Base-by-base conservation (phyloP, 2,888 invertebrate genomes). In the Nemapogon koenigi region DNA sequence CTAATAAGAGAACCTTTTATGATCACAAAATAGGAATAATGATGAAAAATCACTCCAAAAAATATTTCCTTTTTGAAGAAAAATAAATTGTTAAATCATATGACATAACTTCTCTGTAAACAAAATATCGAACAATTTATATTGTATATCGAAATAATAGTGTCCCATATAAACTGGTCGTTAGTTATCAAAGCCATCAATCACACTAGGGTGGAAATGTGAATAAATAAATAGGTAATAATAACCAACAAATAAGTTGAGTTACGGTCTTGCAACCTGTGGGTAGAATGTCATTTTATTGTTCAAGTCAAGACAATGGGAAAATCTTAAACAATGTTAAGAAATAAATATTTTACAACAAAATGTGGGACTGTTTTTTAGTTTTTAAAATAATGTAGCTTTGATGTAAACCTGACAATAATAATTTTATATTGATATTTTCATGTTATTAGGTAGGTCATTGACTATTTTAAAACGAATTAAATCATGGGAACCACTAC, bases 121-220 rank as follows among this genome's bases (percentile, higher is more conserved):
- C 6, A 7, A 22, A 22, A 22, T 10, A 22, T 16, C 15, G 17
- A 31, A 31, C 11, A 31, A 16, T 31, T n/a, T n/a, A n/a, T n/a
- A n/a, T n/a, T n/a, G n/a, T n/a, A n/a, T 31, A 16, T 31, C 17
- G 31, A 16, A 31, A 31, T 31, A 38, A 31, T 38, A 31, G 22
- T 15, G 16, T 22, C 16, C 16, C 16, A 17, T 16, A 32, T 31
- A 38, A 38, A 31, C 19, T 27, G 28, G 35, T 39, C 16, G 38
- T 35, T 33, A 26, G 35, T 33, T 39, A 39, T 39, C 38, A 26
- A 13, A 28, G n/a, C 17, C 27, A 39, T 39, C 39, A 27, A 39
- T 19, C 26, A 17, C 8, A 17, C n/a, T 16, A 28, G 22, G 22
- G 22, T 22, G 22, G 22, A 22, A 33, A 19, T 33, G 19, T 33